A percentile compares a stretch with the other conserved stretches of the same genome.
Conservation (phyloP, 1,140 invertebrate genomes). For the Campoletis sonorensis region DNA sequence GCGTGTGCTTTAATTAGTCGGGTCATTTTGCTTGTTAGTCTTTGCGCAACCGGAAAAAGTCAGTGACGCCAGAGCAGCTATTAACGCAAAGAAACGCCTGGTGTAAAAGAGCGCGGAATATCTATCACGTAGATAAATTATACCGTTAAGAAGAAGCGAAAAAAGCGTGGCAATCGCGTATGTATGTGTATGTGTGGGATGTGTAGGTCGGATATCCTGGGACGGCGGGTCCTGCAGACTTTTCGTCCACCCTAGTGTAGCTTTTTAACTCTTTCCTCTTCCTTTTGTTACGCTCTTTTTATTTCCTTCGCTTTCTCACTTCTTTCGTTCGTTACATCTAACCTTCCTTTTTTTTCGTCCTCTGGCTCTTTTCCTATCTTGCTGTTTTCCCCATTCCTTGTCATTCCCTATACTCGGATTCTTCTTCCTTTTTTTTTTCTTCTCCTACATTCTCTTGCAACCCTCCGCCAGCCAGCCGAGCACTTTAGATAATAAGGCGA, state of each 20-base stretch:
- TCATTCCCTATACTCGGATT: constrained; percentile 44
- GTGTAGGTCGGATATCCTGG: constrained; percentile 51
- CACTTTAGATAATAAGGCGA: constrained; percentile 78
- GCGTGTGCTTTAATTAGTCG: constrained; percentile 5
- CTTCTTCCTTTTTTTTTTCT: constrained; percentile 47
- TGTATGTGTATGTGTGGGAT: constrained; percentile 12
- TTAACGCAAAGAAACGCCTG: constrained; percentile 45
- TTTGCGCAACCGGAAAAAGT: constrained; percentile 3
- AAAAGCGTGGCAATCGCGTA: constrained; percentile 22
- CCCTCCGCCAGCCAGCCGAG: constrained; percentile 65
- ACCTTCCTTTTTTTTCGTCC: constrained; percentile 43
- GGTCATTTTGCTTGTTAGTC: background rate
- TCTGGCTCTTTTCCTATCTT: constrained; percentile 43
- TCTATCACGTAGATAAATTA: constrained; percentile 56
- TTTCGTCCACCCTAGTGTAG: constrained; percentile 40
- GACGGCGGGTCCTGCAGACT: constrained; percentile 49
- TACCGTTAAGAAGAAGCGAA: constrained; percentile 44
- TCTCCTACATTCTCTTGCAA: constrained; percentile 52
- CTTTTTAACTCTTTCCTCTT: constrained; percentile 45
- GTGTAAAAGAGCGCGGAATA: constrained; percentile 51
- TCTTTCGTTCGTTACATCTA: constrained; percentile 44
- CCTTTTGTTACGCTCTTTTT: constrained; percentile 11
- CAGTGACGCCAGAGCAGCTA: constrained; percentile 20
- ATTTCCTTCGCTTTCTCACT: constrained; percentile 32
- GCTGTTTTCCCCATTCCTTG: constrained; percentile 34